Conservation (phyloP, 1,140 invertebrate species). For the Danaus melanippus region DNA sequence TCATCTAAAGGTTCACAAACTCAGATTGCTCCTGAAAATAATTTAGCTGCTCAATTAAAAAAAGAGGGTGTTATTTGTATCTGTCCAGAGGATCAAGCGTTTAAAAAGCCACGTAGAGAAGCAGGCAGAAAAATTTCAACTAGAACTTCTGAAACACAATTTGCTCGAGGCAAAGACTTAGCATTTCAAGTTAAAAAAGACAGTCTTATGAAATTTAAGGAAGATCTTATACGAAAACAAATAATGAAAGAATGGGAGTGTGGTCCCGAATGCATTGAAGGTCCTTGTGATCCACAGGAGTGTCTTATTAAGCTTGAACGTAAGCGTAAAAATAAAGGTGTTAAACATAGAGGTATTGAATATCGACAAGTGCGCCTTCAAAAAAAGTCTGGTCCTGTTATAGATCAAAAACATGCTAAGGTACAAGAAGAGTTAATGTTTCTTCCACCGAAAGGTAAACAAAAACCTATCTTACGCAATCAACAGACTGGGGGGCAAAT, state of each 20-base stretch:
- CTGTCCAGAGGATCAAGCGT: not conserved
- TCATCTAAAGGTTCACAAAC: not conserved
- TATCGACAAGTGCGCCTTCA: not conserved
- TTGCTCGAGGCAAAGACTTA: constrained; percentile 10
- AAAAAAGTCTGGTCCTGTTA: constrained; percentile 9
- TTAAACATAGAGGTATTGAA: constrained; percentile 3
- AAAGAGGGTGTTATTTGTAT: constrained; percentile 6
- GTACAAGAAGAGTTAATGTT: constrained; percentile 9
- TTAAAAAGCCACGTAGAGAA: not conserved
- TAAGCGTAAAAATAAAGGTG: constrained; percentile 6
- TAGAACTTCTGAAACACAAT: constrained; percentile 1
- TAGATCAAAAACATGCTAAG: constrained; percentile 1
- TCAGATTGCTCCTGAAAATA: constrained; percentile 2
- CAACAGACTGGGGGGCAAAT: constrained; percentile 3
- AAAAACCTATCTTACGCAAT: constrained; percentile 9
- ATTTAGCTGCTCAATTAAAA: constrained; percentile 8
- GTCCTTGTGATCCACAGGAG: constrained; percentile 29
- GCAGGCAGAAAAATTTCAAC: too few relatives aligned
- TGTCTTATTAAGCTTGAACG: constrained; percentile 27
- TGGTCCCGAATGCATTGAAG: constrained; percentile 19
- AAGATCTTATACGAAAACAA: constrained; percentile 26
- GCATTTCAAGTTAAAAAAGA: constrained; percentile 34
- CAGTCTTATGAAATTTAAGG: constrained; percentile 34
- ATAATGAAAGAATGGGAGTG: constrained; percentile 27
- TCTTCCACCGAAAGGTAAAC: constrained; percentile 5